Base-by-base conservation (phyloP, 1,140 invertebrate species). In the Drosophila mauritiana region DNA sequence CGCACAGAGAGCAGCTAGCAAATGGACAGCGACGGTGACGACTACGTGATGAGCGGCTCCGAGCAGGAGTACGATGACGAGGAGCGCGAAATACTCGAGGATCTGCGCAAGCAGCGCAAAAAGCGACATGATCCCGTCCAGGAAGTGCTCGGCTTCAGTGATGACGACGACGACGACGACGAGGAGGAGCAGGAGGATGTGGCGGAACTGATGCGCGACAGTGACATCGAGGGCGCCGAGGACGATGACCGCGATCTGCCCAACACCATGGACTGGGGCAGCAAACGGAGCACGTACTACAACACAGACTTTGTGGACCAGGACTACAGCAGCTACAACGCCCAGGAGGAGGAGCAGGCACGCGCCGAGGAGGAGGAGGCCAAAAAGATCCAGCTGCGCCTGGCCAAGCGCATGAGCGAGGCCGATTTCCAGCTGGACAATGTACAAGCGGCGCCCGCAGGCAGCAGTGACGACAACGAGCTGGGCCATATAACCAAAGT, bases 251-350 rank as follows among this genome's bases (percentile, higher is more conserved):
- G 94, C 76, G 93, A 94, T 76, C 92, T 98, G 43, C 97, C 97
- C 6, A 94, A 97, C 92, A 94, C 94, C 11, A 95, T 95, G 93
- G 96, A 97, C 17, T 98, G 98, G 97, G 97, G 97, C 11, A 95
- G 95, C 79, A 96, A 96, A 65, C 96, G 96, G 75, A 94, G 93
- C 74, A 93, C 94, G 42, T 98, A 95, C 92, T 98, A 97, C 92
- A 95, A 95, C 45, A 97, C 97, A 1, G 97, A 98, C 93, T 98
- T 97, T 93, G 95, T 97, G 13, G 97, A 98, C 93, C 94, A 95
- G 77, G 97, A 98, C 93, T 97, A 96, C 94, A 94, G 95, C 40
- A 95, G 94, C 22, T 96, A 95, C 92, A 94, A 94, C 70, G 94
- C 95, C 73, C 75, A 96, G 82, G 95, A 96, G 85, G 95, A 96